A percentile compares a stretch with the other conserved stretches of the same genome.
phyloP scores from a whole-genome alignment of 92 coral and sea anemone genomes.

The Phenganax marumi region DNA sequence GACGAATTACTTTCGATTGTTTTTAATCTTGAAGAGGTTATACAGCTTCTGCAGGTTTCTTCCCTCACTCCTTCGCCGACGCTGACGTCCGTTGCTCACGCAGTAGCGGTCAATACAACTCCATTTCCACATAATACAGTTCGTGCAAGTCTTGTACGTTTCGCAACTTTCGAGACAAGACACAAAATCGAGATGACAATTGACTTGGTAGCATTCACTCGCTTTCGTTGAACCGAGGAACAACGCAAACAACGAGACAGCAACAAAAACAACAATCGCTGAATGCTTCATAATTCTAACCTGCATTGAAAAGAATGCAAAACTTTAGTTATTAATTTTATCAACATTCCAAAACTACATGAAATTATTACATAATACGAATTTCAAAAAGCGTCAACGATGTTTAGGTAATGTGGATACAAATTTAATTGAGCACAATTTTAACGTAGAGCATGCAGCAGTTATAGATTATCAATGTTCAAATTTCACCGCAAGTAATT shows the following conservation, averaged over 20 bases:
- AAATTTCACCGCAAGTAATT: too few species aligned
- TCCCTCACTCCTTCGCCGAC: background rate
- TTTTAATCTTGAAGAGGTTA: background rate
- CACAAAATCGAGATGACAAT: background rate
- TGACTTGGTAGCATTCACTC: background rate
- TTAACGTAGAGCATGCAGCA: too few species aligned
- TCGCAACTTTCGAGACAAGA: background rate
- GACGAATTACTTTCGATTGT: background rate
- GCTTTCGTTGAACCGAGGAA: background rate
- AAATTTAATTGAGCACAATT: too few species aligned
- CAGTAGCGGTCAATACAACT: background rate
- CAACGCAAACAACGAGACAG: background rate
- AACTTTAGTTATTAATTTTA: too few species aligned
- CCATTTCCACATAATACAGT: slow-evolving; percentile 19
- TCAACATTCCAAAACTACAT: too few species aligned
- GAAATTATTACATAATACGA: too few species aligned
- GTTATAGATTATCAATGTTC: too few species aligned
- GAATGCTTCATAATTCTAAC: background rate
- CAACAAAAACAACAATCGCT: background rate
- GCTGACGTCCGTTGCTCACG: background rate
- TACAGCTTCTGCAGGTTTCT: background rate
- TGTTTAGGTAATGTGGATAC: too few species aligned
- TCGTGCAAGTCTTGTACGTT: background rate
- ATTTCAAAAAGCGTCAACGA: too few species aligned
- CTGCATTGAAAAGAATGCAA: too few species aligned